phyloP scores from a whole-genome alignment of 2,797 vertebrate genomes.

The Anabacerthia variegaticeps region DNA sequence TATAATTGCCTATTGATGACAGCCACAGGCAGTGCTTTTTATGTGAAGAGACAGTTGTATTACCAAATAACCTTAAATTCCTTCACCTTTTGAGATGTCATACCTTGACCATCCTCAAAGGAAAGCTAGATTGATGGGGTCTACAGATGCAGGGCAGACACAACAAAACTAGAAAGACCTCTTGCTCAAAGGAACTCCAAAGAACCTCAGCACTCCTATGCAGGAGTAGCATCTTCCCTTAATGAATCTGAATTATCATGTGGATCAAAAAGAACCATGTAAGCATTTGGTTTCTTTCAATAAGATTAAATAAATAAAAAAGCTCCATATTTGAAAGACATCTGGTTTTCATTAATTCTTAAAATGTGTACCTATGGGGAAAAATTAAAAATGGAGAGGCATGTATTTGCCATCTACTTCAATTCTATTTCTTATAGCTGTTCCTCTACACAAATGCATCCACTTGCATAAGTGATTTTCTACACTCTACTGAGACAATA shows the following conservation, averaged over 20 bases:
- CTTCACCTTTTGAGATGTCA: not conserved
- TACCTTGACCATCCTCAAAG: not conserved
- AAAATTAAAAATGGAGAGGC: not conserved
- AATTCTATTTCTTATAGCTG: not conserved
- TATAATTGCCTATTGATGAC: not conserved
- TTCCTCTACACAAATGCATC: not conserved
- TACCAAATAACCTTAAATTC: not conserved
- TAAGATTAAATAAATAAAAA: not conserved
- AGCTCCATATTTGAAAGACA: not conserved
- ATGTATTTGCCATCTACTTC: not conserved
- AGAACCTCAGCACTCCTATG: not conserved
- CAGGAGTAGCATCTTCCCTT: not conserved
- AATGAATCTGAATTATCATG: not conserved
- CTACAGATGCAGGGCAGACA: not conserved
- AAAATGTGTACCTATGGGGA: not conserved
- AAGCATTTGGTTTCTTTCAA: not conserved
- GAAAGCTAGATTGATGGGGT: not conserved
- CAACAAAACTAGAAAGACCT: not conserved
- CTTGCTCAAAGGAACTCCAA: not conserved
- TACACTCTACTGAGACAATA: not conserved
- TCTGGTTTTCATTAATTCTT: not conserved
- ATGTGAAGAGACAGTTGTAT: not conserved
- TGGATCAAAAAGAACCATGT: not conserved
- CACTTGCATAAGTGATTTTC: not conserved
- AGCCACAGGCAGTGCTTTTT: not conserved